These are phyloP conservation scores for Denticeps clupeoides DNA, from an alignment of 2,797 vertebrate genomes.

Conservation along the genomic window DNA sequence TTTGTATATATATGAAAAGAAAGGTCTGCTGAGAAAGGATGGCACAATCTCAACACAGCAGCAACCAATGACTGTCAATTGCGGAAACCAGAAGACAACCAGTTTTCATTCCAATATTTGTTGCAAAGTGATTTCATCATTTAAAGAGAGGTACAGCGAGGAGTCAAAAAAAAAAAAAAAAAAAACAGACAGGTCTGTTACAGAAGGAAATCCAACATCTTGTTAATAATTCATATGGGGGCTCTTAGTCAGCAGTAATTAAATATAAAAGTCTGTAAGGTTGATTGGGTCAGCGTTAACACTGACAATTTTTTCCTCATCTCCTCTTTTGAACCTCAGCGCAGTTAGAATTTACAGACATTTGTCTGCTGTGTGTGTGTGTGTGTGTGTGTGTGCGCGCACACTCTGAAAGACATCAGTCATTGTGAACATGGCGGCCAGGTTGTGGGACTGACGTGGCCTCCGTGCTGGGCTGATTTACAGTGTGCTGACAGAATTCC, in stretches of 20 bases:
- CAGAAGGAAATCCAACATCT: conserved; percentile 27
- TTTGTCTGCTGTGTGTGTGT: conserved; percentile 19
- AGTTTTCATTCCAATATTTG: conserved; percentile 9
- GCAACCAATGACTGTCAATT: not conserved
- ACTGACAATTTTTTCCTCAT: conserved; percentile 24
- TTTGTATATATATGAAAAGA: too few relatives aligned
- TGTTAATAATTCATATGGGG: conserved; percentile 55
- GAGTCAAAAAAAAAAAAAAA: not conserved
- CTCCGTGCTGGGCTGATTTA: conserved; percentile 40
- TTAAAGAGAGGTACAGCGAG: conserved; percentile 9
- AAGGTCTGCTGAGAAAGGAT: too few relatives aligned
- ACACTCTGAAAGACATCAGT: conserved; percentile 51
- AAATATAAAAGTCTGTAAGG: conserved; percentile 55
- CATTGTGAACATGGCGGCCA: conserved; percentile 44
- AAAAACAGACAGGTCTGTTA: not conserved
- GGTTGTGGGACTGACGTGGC: conserved; percentile 42
- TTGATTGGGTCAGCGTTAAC: conserved; percentile 57
- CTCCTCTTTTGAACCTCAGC: conserved; percentile 13
- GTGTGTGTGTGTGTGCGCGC: conserved; percentile 40
- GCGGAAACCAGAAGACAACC: not conserved
- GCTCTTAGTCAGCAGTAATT: conserved; percentile 44
- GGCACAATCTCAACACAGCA: not conserved
- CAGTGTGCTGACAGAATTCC: conserved; percentile 33
- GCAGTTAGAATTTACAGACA: conserved; percentile 11
- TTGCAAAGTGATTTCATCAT: conserved; percentile 32